phyloP scores from a whole-genome alignment of 2,797 vertebrate species.

The Squalus acanthias region DNA sequence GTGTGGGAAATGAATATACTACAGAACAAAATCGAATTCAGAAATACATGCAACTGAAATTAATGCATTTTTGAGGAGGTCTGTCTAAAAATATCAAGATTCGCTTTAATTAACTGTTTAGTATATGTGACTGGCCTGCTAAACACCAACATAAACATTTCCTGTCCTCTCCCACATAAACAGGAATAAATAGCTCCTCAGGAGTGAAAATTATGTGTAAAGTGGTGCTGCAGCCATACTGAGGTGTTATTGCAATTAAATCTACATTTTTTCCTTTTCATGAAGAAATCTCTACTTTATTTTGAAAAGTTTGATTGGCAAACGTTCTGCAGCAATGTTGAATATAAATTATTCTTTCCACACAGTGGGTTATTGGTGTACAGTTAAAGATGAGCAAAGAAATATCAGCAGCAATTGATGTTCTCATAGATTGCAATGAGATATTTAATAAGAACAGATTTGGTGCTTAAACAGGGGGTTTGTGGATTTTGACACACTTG shows the following conservation, averaged over 20 bases:
- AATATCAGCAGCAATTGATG: not conserved
- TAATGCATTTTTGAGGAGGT: not conserved
- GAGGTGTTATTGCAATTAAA: not conserved
- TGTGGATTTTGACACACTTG: not conserved
- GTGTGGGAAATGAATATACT: not conserved
- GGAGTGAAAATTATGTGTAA: not conserved
- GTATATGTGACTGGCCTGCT: not conserved
- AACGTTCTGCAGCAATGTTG: not conserved
- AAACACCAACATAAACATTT: constrained; percentile 10
- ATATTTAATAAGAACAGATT: not conserved
- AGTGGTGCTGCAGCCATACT: not conserved
- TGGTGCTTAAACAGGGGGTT: not conserved
- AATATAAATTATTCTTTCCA: not conserved
- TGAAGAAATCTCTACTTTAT: not conserved
- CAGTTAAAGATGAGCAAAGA: not conserved
- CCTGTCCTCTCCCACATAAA: not conserved
- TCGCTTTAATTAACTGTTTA: not conserved
- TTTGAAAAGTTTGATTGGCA: not conserved
- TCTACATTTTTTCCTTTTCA: not conserved
- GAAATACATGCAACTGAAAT: not conserved
- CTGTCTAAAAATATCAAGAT: not conserved
- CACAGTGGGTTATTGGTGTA: not conserved
- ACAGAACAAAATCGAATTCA: not conserved
- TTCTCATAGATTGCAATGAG: not conserved
- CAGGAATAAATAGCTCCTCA: not conserved